Percentiles rank a stretch among this genome's conserved stretches.
Conservation (phyloP, 2,113 vertebrate species). For the Trematomus loennbergii region DNA sequence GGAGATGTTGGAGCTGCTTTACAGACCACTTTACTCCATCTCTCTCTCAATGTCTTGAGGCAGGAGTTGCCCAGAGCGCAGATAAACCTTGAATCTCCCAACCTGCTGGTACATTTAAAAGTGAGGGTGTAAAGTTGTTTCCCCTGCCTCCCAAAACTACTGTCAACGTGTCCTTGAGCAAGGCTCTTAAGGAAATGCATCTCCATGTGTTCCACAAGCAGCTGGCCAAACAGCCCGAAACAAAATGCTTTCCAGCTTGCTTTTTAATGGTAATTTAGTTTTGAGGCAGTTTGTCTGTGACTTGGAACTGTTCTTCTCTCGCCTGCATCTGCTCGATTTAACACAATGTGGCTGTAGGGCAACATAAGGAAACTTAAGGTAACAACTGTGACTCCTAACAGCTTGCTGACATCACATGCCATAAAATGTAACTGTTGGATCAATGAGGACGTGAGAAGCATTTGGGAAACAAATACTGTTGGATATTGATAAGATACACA, state of each 20-base stretch:
- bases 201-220: conserved; percentile 50
- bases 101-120: conserved; percentile 42
- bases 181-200: conserved; percentile 44
- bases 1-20: conserved; percentile 1
- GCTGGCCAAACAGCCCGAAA: conserved; percentile 55
- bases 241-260: conserved; percentile 37
- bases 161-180: conserved; percentile 55
- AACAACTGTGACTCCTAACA: conserved; percentile 14
- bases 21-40: background rate
- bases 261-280: conserved; percentile 20
- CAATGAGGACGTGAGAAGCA: too few relatives aligned
- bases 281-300: conserved; percentile 15
- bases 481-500: too few relatives aligned
- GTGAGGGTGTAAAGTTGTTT: conserved; percentile 1
- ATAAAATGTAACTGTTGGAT: too few relatives aligned
- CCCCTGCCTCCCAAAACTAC: background rate
- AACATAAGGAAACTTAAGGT: conserved; percentile 7
- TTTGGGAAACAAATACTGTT: too few relatives aligned
- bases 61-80: conserved; percentile 25
- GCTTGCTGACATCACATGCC: conserved; percentile 6
- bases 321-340: conserved; percentile 27
- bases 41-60: conserved; percentile 16
- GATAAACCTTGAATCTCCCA: conserved; percentile 16
- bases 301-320: background rate
- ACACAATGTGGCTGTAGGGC: conserved; percentile 12